These are phyloP conservation scores for Coleophora flavipennella DNA, from an alignment of 2,888 invertebrate species.

Conservation along the genomic window DNA sequence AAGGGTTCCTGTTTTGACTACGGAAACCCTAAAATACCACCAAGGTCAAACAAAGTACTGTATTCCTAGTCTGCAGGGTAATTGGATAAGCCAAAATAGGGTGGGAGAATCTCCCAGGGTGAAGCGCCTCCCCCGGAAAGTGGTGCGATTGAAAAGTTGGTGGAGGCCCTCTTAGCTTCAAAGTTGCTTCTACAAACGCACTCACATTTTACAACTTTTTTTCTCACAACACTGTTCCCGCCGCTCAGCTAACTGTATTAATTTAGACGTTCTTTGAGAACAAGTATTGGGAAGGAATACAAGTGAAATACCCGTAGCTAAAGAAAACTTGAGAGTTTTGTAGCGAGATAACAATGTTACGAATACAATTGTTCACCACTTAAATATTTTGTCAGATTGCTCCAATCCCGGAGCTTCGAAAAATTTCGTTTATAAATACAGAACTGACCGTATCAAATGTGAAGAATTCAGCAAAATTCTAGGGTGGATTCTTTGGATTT, in stretches of 20 bases:
- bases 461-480: too few species aligned
- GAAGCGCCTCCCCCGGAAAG: constrained; percentile 37
- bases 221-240: constrained; percentile 18
- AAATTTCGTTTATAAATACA: too few species aligned
- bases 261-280: constrained; percentile 28
- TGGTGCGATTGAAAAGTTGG: constrained; percentile 50
- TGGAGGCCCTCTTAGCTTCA: constrained; percentile 34
- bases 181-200: constrained; percentile 30
- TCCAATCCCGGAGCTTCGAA: too few species aligned
- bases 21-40: neutral
- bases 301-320: too few species aligned
- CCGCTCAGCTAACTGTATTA: constrained; percentile 26
- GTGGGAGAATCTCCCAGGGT: constrained; percentile 37
- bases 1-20: too few species aligned
- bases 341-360: too few species aligned
- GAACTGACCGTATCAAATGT: too few species aligned
- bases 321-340: too few species aligned
- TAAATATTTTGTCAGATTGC: too few species aligned
- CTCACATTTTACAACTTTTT: constrained; percentile 24
- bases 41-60: constrained; percentile 15
- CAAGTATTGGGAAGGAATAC: neutral
- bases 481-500: too few species aligned
- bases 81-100: constrained; percentile 52
- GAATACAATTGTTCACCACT: too few species aligned
- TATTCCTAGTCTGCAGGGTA: constrained; percentile 26